These are phyloP conservation scores for Planococcus citri DNA, from an alignment of 1,140 invertebrate species.

Conservation along the genomic window DNA sequence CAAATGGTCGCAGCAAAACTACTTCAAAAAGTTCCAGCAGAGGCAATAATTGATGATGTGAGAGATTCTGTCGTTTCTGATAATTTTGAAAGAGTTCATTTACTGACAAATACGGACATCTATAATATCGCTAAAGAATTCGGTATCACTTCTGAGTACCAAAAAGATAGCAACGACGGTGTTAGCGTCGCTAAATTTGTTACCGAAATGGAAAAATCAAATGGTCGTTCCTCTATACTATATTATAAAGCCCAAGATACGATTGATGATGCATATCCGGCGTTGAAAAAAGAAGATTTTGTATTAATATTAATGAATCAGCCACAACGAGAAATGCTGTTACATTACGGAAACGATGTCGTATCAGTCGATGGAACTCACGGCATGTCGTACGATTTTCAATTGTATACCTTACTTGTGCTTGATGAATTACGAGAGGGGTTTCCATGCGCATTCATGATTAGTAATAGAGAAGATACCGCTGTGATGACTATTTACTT, in stretches of 20 bases:
- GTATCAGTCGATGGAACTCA: slow-evolving; percentile 12
- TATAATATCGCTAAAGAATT: slow-evolving; percentile 23
- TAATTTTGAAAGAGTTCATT: slow-evolving; percentile 32
- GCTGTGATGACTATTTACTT: slow-evolving; percentile 17
- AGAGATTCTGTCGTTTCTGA: not conserved
- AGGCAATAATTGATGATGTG: slow-evolving; percentile 1
- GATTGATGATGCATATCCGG: not conserved
- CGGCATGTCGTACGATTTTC: not conserved
- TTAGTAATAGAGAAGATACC: slow-evolving; percentile 16
- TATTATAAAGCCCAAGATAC: slow-evolving; percentile 8
- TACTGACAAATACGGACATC: slow-evolving; percentile 24
- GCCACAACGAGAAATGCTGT: slow-evolving; percentile 12
- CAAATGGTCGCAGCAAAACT: not conserved
- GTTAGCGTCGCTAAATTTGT: slow-evolving; percentile 11
- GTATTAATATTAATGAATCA: slow-evolving; percentile 21
- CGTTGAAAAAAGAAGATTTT: not conserved
- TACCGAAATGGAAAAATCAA: not conserved
- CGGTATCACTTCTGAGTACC: slow-evolving; percentile 10
- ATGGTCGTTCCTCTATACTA: slow-evolving; percentile 5
- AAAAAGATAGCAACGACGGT: slow-evolving; percentile 15
- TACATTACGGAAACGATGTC: slow-evolving; percentile 6
- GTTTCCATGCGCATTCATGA: slow-evolving; percentile 22
- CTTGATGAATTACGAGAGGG: slow-evolving; percentile 22
- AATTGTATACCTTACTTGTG: slow-evolving; percentile 7
- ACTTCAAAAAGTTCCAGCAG: not conserved